Evolutionary conservation across 2,113 vertebrate genomes (phyloP).

Genomic region (Corythaixoides concolor): DNA sequence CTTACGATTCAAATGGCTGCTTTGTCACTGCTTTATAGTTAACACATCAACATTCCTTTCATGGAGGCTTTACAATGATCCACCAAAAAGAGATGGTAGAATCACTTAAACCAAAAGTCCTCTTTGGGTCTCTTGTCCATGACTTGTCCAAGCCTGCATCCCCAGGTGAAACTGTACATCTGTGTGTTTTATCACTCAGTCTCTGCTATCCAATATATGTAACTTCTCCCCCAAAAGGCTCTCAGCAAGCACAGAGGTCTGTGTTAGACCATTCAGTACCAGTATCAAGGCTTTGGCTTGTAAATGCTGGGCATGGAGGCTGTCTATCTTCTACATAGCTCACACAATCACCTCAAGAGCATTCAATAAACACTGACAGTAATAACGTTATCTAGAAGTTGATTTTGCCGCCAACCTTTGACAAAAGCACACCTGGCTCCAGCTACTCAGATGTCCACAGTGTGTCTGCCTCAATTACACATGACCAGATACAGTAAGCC

Average conservation of each 20-base stretch:
- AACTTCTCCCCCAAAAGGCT: background rate
- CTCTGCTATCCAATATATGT: background rate
- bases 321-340: rapidly evolving
- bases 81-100: background rate
- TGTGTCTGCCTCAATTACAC: background rate
- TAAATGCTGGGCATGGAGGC: background rate
- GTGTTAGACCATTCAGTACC: background rate
- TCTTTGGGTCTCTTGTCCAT: background rate
- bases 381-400: background rate
- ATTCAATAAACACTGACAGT: background rate
- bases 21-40: background rate
- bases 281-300: background rate
- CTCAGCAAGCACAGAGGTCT: background rate
- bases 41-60: background rate
- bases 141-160: background rate
- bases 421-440: background rate
- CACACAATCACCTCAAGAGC: background rate
- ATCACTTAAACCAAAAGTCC: background rate
- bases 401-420: background rate
- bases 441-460: background rate
- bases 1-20: background rate
- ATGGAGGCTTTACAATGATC: background rate
- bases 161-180: background rate
- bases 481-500: background rate
- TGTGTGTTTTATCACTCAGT: background rate